Evolutionary conservation across 2,888 invertebrate genomes (phyloP).

Genomic region (Heliconius cydno): DNA sequence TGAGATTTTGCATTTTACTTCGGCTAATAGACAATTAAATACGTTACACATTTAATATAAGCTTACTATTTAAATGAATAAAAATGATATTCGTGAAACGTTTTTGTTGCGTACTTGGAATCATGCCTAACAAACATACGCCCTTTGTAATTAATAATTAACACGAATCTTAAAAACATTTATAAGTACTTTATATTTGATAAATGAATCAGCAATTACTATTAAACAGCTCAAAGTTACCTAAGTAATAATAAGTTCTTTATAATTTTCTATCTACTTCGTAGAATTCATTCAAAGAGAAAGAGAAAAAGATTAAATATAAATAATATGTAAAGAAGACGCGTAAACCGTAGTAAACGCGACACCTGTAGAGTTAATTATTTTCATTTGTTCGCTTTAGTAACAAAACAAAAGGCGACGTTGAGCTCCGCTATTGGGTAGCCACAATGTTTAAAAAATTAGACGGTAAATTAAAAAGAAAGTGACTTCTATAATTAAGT

Average conservation of each 20-base stretch:
- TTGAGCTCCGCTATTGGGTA: too few species aligned
- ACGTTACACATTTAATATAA: neutral
- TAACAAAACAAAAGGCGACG: neutral
- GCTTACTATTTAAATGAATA: neutral
- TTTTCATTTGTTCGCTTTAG: neutral
- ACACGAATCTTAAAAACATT: constrained; percentile 1
- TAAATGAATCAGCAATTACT: too few species aligned
- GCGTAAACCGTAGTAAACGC: too few species aligned
- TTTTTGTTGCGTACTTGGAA: constrained; percentile 9
- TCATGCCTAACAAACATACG: neutral
- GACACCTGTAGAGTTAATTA: neutral
- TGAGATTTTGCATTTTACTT: too few species aligned
- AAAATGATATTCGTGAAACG: neutral
- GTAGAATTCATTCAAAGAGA: too few species aligned
- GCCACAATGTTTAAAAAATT: too few species aligned
- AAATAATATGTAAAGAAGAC: too few species aligned
- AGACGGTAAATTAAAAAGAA: too few species aligned
- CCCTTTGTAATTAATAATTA: neutral
- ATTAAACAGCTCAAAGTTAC: too few species aligned
- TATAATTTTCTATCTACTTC: too few species aligned
- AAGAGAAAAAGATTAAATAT: too few species aligned
- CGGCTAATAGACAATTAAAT: neutral
- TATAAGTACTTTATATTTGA: neutral
- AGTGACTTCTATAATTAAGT: neutral
- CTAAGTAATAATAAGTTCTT: too few species aligned